phyloP scores from a whole-genome alignment of 2,888 invertebrate genomes.

The Chesias legatella region DNA sequence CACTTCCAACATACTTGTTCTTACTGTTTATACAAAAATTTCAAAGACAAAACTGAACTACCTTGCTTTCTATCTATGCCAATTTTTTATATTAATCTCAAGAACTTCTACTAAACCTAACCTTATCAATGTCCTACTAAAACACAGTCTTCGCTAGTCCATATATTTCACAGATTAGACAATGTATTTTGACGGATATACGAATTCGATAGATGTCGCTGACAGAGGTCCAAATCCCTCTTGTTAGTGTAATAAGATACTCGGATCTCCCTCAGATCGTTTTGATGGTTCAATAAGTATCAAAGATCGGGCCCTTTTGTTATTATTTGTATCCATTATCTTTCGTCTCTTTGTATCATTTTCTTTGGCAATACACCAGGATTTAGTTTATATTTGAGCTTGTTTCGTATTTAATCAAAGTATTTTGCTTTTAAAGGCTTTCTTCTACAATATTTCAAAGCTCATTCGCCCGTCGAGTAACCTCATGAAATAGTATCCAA shows the following conservation, averaged over 20 bases:
- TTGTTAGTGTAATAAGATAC: slow-evolving; percentile 45
- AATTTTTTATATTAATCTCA: no score
- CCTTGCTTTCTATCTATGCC: no score
- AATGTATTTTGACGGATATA: slow-evolving; percentile 21
- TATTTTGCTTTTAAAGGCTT: no score
- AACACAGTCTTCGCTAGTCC: not conserved
- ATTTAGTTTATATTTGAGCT: not conserved
- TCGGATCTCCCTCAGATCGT: slow-evolving; percentile 38
- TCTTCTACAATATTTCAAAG: no score
- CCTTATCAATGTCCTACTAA: no score
- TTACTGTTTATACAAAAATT: no score
- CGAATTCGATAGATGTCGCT: slow-evolving; percentile 34
- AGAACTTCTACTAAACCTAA: no score
- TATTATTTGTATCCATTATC: slow-evolving; percentile 19
- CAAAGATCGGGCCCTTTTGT: slow-evolving; percentile 33
- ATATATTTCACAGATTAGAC: slow-evolving; percentile 12
- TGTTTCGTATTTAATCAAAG: no score
- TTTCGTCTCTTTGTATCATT: slow-evolving; percentile 9
- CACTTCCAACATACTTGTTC: no score
- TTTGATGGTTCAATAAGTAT: slow-evolving; percentile 40
- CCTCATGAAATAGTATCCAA: no score
- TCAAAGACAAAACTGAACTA: no score
- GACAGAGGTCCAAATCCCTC: slow-evolving; percentile 38
- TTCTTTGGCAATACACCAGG: slow-evolving; percentile 11
- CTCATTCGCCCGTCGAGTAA: no score